Percentiles rank a stretch among this genome's conserved stretches.
Conservation (phyloP, 2,888 invertebrate species). For the Gari tellinella region DNA sequence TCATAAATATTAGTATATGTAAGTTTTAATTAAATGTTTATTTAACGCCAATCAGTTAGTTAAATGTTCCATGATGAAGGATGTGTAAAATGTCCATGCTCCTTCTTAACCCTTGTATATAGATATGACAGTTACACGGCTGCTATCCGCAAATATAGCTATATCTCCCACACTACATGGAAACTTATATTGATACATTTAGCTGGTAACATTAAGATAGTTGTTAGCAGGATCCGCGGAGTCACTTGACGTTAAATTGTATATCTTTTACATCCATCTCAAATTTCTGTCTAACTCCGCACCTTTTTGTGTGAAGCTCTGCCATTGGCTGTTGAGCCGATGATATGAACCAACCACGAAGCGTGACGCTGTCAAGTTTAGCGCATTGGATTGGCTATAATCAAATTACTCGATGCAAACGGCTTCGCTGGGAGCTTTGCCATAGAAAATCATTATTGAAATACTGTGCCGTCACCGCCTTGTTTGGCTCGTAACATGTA, state of each 20-base stretch:
- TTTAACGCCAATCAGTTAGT: too few relatives aligned
- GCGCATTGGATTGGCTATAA: conserved; percentile 50
- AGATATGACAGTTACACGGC: not conserved
- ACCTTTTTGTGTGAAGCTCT: conserved; percentile 63
- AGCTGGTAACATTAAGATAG: conserved; percentile 31
- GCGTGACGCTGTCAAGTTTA: conserved; percentile 45
- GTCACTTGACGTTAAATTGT: conserved; percentile 57
- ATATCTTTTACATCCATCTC: conserved; percentile 66
- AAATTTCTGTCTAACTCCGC: conserved; percentile 64
- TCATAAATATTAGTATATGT: not conserved
- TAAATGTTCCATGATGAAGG: not conserved
- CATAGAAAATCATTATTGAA: conserved; percentile 44
- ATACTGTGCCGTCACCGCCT: conserved; percentile 55
- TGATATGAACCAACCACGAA: conserved; percentile 57
- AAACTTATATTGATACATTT: conserved; percentile 28
- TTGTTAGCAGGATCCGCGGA: conserved; percentile 43
- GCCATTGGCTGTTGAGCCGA: conserved; percentile 55
- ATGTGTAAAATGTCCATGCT: not conserved
- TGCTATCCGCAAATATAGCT: too few relatives aligned
- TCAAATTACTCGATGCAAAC: too few relatives aligned
- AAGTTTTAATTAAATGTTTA: too few relatives aligned
- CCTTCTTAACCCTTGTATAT: not conserved
- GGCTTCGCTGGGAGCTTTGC: not conserved
- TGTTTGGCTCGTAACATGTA: conserved; percentile 20
- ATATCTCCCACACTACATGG: conserved; percentile 3